Percentiles rank a stretch among this genome's conserved stretches.
phyloP scores from a whole-genome alignment of 2,797 vertebrate species.

The Moxostoma hubbsi region DNA sequence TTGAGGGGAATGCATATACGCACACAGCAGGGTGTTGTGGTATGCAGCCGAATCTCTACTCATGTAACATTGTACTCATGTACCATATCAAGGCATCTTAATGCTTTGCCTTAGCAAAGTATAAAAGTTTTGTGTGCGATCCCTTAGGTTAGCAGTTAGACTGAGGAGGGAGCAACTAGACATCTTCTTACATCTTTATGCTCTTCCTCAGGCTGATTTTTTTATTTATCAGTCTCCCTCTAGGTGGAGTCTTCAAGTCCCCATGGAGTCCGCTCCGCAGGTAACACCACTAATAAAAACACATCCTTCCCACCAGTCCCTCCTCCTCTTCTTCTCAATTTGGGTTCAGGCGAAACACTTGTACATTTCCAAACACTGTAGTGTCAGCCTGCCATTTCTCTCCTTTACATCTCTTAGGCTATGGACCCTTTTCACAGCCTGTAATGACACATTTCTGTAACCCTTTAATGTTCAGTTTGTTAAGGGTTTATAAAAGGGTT shows the following conservation, averaged over 20 bases:
- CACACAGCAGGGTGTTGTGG: conserved; percentile 55
- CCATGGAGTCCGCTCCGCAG: conserved; percentile 65
- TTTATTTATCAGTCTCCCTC: conserved; percentile 81
- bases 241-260: conserved; percentile 77
- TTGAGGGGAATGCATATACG: conserved; percentile 1
- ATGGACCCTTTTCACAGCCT: too few species aligned
- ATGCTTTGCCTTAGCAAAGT: neutral
- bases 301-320: conserved; percentile 42
- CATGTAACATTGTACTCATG: conserved; percentile 61
- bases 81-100: conserved; percentile 49
- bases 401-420: neutral
- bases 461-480: too few species aligned
- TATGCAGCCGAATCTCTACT: conserved; percentile 64
- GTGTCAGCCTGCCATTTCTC: neutral
- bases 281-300: conserved; percentile 47
- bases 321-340: conserved; percentile 72
- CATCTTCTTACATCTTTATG: conserved; percentile 74
- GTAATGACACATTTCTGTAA: too few species aligned
- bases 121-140: conserved; percentile 46
- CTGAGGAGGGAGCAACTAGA: conserved; percentile 39
- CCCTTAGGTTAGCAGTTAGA: conserved; percentile 69
- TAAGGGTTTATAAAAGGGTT: too few species aligned
- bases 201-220: conserved; percentile 78
- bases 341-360: conserved; percentile 32
- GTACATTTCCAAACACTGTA: conserved; percentile 46